Percentiles rank a stretch among this genome's conserved stretches.
Evolutionary conservation across 2,113 vertebrate genomes (phyloP).

Genomic region (Gymnogyps californianus): DNA sequence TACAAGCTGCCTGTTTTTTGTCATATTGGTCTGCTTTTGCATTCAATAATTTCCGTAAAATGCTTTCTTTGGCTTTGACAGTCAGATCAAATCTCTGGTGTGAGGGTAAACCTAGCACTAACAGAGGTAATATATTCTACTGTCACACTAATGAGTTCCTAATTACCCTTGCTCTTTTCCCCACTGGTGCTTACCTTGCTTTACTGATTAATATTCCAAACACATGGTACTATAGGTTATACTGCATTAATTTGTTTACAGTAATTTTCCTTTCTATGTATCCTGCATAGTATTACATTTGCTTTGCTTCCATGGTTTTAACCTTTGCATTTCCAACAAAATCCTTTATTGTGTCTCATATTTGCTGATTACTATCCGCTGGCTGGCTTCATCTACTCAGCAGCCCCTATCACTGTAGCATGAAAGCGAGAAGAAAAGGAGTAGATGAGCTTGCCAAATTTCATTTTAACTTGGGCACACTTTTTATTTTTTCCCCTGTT

Average conservation of each 20-base stretch:
- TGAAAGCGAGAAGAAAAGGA: neutral
- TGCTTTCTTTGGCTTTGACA: neutral
- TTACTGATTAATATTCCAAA: conserved; percentile 45
- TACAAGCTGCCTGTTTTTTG: neutral
- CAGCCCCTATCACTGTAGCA: neutral
- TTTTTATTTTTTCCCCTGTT: neutral
- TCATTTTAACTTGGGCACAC: neutral
- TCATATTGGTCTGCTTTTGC: neutral
- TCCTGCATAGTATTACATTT: neutral
- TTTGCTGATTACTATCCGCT: neutral
- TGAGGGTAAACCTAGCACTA: neutral
- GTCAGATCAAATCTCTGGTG: conserved; percentile 13
- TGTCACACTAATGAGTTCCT: conserved; percentile 37
- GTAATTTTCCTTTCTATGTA: neutral
- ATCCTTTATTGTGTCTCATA: neutral
- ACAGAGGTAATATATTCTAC: conserved; percentile 38
- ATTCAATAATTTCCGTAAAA: neutral
- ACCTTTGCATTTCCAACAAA: neutral
- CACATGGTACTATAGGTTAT: neutral
- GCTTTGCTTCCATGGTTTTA: neutral
- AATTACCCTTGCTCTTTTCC: conserved; percentile 33
- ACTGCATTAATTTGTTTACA: conserved; percentile 2
- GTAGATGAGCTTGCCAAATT: neutral
- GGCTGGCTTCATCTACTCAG: neutral
- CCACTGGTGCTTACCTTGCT: neutral